Percentiles rank a stretch among this genome's conserved stretches.
Conservation (phyloP, 2,113 vertebrate genomes). For the Campylorhamphus procurvoides region DNA sequence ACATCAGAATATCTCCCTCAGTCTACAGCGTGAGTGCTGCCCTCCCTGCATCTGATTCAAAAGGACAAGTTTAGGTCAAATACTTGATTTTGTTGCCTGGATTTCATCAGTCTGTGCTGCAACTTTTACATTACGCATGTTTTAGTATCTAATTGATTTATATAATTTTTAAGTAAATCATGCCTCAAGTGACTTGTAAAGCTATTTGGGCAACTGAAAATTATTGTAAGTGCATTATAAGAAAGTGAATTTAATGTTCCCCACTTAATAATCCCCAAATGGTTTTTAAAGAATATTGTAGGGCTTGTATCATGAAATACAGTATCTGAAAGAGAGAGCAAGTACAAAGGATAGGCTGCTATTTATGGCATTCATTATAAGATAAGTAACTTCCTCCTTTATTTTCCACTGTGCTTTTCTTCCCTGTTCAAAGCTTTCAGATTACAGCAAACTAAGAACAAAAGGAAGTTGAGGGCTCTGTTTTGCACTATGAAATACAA, state of each 20-base stretch:
- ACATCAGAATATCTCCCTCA: neutral
- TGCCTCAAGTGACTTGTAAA: constrained; percentile 19
- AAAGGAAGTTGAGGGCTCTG: neutral
- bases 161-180: constrained; percentile 43
- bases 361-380: neutral
- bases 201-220: constrained; percentile 25
- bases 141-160: constrained; percentile 29
- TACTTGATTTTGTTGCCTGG: constrained; percentile 10
- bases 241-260: constrained; percentile 19
- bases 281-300: constrained; percentile 35
- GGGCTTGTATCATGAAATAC: neutral
- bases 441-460: neutral
- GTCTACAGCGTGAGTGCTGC: neutral
- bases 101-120: neutral
- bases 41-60: neutral
- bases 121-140: neutral
- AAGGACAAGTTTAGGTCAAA: constrained; percentile 47
- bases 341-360: neutral
- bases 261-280: constrained; percentile 42
- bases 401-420: neutral
- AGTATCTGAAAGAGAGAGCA: neutral
- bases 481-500: neutral
- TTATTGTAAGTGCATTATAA: neutral
- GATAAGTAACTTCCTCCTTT: neutral
- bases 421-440: neutral